Evolutionary conservation across 2,113 vertebrate genomes (phyloP).

Genomic region (Cephalophus harveyi): DNA sequence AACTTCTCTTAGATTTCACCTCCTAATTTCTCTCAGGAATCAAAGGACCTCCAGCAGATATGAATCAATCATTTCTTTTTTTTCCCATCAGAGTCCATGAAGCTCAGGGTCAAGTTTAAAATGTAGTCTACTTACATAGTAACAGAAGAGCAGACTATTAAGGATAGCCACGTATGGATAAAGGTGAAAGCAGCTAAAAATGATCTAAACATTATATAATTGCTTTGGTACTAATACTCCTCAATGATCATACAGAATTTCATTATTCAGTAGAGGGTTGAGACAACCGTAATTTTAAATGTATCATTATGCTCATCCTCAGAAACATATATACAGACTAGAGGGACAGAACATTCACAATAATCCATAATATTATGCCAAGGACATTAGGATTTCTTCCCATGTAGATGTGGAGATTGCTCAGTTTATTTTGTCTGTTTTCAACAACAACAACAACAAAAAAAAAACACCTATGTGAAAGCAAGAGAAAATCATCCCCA

Average conservation of each 20-base stretch:
- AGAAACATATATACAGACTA: background rate
- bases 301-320: background rate
- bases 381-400: background rate
- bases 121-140: background rate
- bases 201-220: background rate
- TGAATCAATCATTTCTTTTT: background rate
- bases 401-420: background rate
- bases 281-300: background rate
- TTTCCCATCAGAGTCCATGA: background rate
- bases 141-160: background rate
- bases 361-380: background rate
- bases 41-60: background rate
- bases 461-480: background rate
- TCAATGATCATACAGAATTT: background rate
- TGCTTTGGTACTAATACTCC: background rate
- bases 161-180: background rate
- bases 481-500: background rate
- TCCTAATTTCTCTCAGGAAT: background rate
- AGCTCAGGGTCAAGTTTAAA: background rate
- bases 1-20: background rate
- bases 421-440: background rate
- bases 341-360: background rate
- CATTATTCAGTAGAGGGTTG: background rate
- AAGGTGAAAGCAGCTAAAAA: background rate
- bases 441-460: background rate